Conservation (phyloP, 2,113 vertebrate genomes). For the Illadopsis cleaveri region DNA sequence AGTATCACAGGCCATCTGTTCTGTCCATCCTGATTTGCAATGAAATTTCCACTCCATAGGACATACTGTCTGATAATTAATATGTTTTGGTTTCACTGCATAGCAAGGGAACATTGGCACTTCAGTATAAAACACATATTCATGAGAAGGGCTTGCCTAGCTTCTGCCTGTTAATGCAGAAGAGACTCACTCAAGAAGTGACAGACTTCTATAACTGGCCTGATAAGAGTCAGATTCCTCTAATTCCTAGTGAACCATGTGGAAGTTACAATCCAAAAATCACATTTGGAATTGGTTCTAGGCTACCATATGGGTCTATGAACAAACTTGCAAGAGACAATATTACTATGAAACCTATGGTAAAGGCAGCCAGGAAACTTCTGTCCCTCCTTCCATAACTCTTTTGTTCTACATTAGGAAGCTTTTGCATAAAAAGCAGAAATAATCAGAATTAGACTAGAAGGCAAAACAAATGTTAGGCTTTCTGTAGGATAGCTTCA, state of each 20-base stretch:
- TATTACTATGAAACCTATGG: background rate
- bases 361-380: background rate
- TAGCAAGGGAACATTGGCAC: background rate
- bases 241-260: background rate
- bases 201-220: background rate
- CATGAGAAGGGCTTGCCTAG: background rate
- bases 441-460: background rate
- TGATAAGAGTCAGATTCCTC: background rate
- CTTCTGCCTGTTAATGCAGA: background rate
- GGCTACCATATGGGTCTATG: background rate
- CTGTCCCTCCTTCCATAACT: background rate
- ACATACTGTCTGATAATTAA: background rate
- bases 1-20: background rate
- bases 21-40: background rate
- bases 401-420: background rate
- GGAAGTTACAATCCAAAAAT: background rate
- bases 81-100: background rate
- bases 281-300: background rate
- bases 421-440: background rate
- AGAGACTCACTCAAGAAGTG: background rate
- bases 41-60: background rate
- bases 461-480: background rate
- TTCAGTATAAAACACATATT: background rate
- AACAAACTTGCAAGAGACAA: background rate
- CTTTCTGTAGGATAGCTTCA: background rate